Percentiles rank a stretch among this genome's conserved stretches.
Conservation (phyloP, 1,140 invertebrate genomes). For the Micrasema longulum region DNA sequence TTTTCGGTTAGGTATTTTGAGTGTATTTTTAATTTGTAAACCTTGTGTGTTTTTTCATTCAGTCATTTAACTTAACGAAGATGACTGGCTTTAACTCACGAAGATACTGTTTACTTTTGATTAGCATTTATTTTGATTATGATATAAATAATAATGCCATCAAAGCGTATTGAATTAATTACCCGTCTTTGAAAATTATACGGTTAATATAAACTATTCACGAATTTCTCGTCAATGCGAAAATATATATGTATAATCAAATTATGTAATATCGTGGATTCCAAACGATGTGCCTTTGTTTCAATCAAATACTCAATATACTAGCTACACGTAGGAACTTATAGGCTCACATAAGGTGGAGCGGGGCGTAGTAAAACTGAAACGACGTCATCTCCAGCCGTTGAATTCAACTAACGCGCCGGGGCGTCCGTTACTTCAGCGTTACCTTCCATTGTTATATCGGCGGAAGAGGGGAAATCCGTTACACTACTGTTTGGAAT, state of each 20-base stretch:
- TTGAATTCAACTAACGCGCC: conserved; percentile 51
- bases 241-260: conserved; percentile 12
- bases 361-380: conserved; percentile 47
- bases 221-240: conserved; percentile 7
- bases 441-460: conserved; percentile 51
- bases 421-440: conserved; percentile 44
- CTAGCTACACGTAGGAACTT: conserved; percentile 37
- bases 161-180: conserved; percentile 13
- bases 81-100: too few relatives aligned
- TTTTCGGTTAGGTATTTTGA: too few relatives aligned
- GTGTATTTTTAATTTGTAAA: too few relatives aligned
- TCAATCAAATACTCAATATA: conserved; percentile 42
- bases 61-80: too few relatives aligned
- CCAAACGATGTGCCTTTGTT: conserved; percentile 39
- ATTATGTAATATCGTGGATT: conserved; percentile 19
- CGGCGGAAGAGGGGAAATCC: conserved; percentile 45
- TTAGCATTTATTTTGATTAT: too few relatives aligned
- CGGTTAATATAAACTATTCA: conserved; percentile 34
- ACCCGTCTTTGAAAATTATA: conserved; percentile 10
- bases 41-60: too few relatives aligned
- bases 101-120: too few relatives aligned
- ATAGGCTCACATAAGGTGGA: conserved; percentile 13
- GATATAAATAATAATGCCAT: too few relatives aligned
- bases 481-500: conserved; percentile 34
- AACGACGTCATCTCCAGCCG: conserved; percentile 52